Base-by-base conservation (phyloP, 1,140 invertebrate species). In the Tetramorium parvispinum region DNA sequence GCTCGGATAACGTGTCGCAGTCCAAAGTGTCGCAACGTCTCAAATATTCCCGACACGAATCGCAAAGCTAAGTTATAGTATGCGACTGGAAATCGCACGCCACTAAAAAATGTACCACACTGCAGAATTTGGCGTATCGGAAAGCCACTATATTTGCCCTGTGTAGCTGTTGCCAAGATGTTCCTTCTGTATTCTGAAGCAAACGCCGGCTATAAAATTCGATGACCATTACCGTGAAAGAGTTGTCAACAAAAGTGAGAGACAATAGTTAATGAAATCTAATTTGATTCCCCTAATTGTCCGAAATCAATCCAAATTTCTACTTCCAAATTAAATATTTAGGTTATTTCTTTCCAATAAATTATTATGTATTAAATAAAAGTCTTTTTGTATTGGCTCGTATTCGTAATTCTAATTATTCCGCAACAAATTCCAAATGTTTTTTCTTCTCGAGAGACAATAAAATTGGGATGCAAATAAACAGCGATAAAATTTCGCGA, bases 21-120 rank as follows among this genome's bases (percentile, higher is more conserved):
- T 10, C 11, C n/a, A 24, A 24, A 68, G 21, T 43, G n/a, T n/a
- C 65, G 40, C 65, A 49, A 8, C 40, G 1, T 46, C 21, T 68
- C 6, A n/a, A 46, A 68, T 49, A 68, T 49, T 68, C 65, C 27
- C 40, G 40, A 68, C 65, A 46, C 65, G 40, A 24, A 68, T 46
- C 13, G 32, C 27, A 37, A 18, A 68, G 21, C 21, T 7, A 68
- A 68, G 65, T 49, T 68, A 46, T 8, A 46, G 40, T 3, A 2
- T 49, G 37, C 65, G 11, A 49, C 32, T 10, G 8, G 1, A 66
- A 40, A 40, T 65, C 63, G 32, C 32, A 66, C 11, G 40, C 40
- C 13, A 68, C 40, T 68, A 49, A 68, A 68, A 68, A 68, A 43
- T 68, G n/a, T 49, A 49, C 13, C 7, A 68, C 65, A 1, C 2